These are phyloP conservation scores for Pecten maximus DNA, from an alignment of 2,888 invertebrate species.

Conservation along the genomic window DNA sequence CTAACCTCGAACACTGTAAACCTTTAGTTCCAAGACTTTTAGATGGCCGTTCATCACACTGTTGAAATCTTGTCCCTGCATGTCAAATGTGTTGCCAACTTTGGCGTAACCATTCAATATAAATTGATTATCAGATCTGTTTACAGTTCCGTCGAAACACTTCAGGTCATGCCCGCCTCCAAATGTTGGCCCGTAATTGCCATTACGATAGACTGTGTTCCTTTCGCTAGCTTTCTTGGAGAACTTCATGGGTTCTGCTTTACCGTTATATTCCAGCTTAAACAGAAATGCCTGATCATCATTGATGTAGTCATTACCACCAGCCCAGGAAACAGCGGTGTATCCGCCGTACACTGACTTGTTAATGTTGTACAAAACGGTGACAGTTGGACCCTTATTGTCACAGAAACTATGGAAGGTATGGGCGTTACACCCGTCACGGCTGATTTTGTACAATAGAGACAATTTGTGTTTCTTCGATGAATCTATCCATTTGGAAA, in stretches of 20 bases:
- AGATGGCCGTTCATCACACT: constrained; percentile 51
- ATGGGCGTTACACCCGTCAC: constrained; percentile 58
- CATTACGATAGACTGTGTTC: constrained; percentile 36
- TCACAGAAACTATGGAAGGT: constrained; percentile 65
- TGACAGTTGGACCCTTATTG: constrained; percentile 64
- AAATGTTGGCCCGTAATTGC: constrained; percentile 44
- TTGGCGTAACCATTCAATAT: constrained; percentile 37
- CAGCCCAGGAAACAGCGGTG: constrained; percentile 57
- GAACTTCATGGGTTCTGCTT: constrained; percentile 47
- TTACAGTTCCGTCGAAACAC: neutral
- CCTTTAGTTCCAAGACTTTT: constrained; percentile 54
- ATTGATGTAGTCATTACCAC: constrained; percentile 39
- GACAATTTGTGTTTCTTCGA: constrained; percentile 48
- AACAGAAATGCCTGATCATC: constrained; percentile 63
- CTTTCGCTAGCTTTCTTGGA: constrained; percentile 38
- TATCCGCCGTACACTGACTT: constrained; percentile 63
- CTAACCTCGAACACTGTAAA: constrained; percentile 55
- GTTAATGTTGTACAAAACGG: constrained; percentile 61
- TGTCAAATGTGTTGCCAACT: constrained; percentile 27
- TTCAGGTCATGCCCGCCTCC: constrained; percentile 35
- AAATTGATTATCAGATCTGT: constrained; percentile 22
- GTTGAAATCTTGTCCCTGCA: constrained; percentile 40
- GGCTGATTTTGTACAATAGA: constrained; percentile 59
- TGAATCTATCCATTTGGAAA: constrained; percentile 59
- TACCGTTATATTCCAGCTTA: constrained; percentile 52